Percentiles rank a stretch among this genome's conserved stretches.
Conservation (phyloP, 2,797 vertebrate genomes). For the Amblyraja radiata region DNA sequence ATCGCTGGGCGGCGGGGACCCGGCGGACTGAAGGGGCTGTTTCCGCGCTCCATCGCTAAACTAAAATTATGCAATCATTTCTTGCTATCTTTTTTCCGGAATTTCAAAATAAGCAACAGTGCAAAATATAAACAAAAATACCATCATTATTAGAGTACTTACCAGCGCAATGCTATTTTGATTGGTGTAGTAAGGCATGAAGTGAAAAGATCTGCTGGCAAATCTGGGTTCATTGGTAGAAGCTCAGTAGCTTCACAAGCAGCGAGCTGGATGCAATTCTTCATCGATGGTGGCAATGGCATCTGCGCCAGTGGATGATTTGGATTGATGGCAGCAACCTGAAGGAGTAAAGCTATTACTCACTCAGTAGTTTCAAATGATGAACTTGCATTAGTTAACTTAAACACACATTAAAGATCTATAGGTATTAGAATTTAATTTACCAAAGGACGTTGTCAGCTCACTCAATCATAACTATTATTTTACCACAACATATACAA, state of each 20-base stretch:
- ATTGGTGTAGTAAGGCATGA: conserved; percentile 96
- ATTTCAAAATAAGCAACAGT: neutral
- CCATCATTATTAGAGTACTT: conserved; percentile 40
- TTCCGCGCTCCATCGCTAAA: too few relatives aligned
- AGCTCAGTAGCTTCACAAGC: conserved; percentile 89
- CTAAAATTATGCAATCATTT: neutral
- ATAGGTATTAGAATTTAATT: neutral
- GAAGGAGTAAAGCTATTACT: conserved; percentile 26
- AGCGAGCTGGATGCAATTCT: conserved; percentile 96
- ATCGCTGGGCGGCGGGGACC: too few relatives aligned
- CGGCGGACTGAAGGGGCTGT: too few relatives aligned
- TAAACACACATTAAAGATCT: neutral
- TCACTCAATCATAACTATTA: neutral
- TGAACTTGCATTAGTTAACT: neutral
- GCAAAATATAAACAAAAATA: neutral
- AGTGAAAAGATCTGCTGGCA: conserved; percentile 93
- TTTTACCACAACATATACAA: neutral
- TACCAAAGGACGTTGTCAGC: too few relatives aligned
- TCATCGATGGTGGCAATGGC: conserved; percentile 94
- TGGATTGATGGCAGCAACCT: conserved; percentile 96
- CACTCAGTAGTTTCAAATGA: neutral
- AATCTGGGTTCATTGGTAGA: conserved; percentile 94
- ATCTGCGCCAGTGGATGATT: conserved; percentile 93
- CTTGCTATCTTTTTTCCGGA: neutral
- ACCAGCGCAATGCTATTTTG: conserved; percentile 94